Conservation (phyloP, 23 tunicate species). For the Halocynthia roretzi region DNA sequence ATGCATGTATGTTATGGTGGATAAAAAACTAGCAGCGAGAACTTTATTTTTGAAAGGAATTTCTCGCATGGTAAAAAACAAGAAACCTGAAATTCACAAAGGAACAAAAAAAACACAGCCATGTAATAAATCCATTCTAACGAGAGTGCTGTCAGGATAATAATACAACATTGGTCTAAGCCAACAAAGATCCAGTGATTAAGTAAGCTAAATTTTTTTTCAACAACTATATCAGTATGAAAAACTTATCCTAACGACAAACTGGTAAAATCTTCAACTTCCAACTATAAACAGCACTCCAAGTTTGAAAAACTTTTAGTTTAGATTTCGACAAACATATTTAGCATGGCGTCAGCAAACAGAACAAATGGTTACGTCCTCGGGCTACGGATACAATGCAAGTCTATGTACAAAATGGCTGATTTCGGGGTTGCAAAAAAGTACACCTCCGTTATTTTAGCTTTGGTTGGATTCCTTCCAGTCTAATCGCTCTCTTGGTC, state of each 20-base stretch:
- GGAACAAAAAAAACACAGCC: no score
- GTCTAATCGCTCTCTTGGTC: constrained; percentile 33
- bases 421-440: neutral
- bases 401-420: constrained; percentile 15
- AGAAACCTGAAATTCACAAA: no score
- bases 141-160: no score
- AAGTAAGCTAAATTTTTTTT: no score
- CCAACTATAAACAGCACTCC: neutral
- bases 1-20: no score
- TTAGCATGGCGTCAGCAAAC: neutral
- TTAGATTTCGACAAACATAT: neutral
- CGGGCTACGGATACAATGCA: neutral
- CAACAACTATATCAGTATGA: neutral
- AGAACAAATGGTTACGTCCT: neutral
- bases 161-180: no score
- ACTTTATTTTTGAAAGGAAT: no score
- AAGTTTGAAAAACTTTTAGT: neutral
- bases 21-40: no score
- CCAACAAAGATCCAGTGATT: no score
- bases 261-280: neutral
- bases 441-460: neutral
- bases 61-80: no score
- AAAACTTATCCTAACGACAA: constrained; percentile 4
- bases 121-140: no score
- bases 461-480: neutral